Conservation (phyloP, 2,797 vertebrate species). For the Sebastes alutus region DNA sequence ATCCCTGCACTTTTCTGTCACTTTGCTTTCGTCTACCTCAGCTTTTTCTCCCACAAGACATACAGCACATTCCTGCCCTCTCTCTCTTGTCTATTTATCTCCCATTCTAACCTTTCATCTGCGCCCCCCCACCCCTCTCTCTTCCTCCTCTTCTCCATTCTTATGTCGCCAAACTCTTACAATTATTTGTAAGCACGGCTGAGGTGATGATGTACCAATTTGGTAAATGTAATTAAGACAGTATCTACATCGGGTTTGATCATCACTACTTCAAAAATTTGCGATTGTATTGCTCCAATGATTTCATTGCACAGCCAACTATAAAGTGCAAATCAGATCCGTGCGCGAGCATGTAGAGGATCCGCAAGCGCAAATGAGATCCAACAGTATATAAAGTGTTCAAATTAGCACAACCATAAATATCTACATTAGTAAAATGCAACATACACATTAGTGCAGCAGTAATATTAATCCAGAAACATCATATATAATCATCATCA, state of each 20-base stretch:
- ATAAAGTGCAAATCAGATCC: too few relatives aligned
- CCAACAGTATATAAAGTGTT: too few relatives aligned
- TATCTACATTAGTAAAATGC: too few relatives aligned
- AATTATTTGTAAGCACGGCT: not conserved
- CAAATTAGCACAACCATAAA: too few relatives aligned
- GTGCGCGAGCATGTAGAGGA: too few relatives aligned
- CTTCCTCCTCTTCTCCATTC: too few relatives aligned
- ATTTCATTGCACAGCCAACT: not conserved
- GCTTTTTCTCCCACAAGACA: not conserved
- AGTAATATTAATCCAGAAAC: too few relatives aligned
- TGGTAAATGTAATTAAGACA: not conserved
- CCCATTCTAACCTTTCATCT: not conserved
- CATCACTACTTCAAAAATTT: not conserved
- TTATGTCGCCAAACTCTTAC: not conserved
- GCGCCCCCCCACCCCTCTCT: too few relatives aligned
- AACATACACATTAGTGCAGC: too few relatives aligned
- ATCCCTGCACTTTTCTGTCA: constrained; percentile 28
- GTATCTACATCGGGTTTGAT: not conserved
- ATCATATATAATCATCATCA: too few relatives aligned
- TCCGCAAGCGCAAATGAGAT: too few relatives aligned
- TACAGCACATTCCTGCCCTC: not conserved
- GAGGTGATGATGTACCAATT: not conserved
- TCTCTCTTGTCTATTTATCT: not conserved
- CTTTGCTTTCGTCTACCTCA: constrained; percentile 24
- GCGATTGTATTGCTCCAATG: not conserved